Evolutionary conservation across 2,888 invertebrate genomes (phyloP).

Genomic region (Yponomeuta evonymella): DNA sequence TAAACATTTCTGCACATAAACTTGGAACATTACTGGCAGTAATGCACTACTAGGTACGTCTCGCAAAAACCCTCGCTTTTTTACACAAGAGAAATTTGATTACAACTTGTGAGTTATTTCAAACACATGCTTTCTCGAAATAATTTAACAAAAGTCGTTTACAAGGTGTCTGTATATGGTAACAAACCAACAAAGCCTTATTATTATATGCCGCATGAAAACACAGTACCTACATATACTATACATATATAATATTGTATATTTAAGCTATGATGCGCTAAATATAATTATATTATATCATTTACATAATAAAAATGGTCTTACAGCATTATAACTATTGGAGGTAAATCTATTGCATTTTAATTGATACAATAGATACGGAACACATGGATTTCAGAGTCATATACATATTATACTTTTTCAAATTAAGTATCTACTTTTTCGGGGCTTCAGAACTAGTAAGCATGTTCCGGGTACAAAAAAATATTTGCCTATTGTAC

Average conservation of each 20-base stretch:
- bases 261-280: constrained; percentile 6
- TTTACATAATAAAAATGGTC: constrained; percentile 7
- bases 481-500: constrained; percentile 5
- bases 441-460: neutral
- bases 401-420: constrained; percentile 13
- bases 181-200: constrained; percentile 1
- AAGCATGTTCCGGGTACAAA: constrained; percentile 6
- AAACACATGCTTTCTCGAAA: neutral
- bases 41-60: neutral
- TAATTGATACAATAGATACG: constrained; percentile 19
- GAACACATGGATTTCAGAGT: constrained; percentile 52
- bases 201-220: constrained; percentile 14
- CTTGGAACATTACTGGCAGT: no score
- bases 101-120: constrained; percentile 21
- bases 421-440: neutral
- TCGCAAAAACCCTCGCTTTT: neutral
- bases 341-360: constrained; percentile 54
- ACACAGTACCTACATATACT: constrained; percentile 13
- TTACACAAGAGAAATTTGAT: neutral
- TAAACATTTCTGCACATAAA: neutral
- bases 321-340: constrained; percentile 27
- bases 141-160: neutral
- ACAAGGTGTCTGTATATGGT: neutral
- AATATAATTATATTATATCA: neutral
- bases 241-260: neutral